These are phyloP conservation scores for Petrosia ficiformis DNA, from an alignment of 37 sponge, comb jelly and placozoan species.

Conservation along the genomic window DNA sequence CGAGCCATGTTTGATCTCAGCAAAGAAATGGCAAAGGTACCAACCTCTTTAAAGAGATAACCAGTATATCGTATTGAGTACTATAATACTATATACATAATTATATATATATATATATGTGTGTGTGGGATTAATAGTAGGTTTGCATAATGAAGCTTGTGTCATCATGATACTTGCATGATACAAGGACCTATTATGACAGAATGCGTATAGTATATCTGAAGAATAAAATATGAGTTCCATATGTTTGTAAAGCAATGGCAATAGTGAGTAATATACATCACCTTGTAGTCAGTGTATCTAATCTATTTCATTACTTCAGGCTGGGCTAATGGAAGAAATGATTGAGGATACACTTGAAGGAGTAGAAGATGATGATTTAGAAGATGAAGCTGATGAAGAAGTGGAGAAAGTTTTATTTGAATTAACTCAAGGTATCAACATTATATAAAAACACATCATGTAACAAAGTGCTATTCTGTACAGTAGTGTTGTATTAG, in stretches of 20 bases:
- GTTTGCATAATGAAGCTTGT: neutral
- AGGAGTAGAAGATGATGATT: conserved; percentile 89
- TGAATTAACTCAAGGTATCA: conserved; percentile 90
- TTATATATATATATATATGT: no score
- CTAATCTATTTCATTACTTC: no score
- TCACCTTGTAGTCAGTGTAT: no score
- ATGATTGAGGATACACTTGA: conserved; percentile 97
- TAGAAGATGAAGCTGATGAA: conserved; percentile 90
- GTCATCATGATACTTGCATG: neutral
- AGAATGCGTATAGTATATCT: neutral
- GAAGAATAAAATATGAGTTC: neutral
- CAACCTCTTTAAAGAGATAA: no score
- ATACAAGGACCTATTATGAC: no score
- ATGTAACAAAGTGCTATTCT: neutral
- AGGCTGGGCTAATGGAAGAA: conserved; percentile 99
- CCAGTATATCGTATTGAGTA: neutral
- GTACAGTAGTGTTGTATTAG: no score
- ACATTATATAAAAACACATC: neutral
- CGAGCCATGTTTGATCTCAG: conserved; percentile 89
- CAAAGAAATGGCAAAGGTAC: conserved; percentile 93
- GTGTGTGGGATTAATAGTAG: neutral
- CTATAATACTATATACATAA: no score
- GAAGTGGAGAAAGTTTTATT: conserved; percentile 96
- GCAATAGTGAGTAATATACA: no score
- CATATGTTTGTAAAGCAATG: conserved; percentile 16